Conservation (phyloP, 2,888 invertebrate species). For the Mantis religiosa region DNA sequence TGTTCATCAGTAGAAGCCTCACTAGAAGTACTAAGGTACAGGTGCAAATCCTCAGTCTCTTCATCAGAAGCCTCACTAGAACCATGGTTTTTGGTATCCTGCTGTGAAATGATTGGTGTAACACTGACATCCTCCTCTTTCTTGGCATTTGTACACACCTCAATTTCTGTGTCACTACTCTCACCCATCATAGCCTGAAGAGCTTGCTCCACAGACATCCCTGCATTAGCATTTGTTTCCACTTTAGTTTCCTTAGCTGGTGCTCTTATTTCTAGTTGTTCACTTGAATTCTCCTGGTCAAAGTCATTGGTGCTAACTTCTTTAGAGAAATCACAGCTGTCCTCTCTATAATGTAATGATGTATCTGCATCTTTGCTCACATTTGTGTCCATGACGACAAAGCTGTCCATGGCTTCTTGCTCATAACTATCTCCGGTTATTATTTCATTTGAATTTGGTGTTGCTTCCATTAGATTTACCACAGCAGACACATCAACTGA, state of each 20-base stretch:
- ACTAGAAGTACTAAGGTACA: too few species aligned
- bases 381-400: not conserved
- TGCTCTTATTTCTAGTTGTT: not conserved
- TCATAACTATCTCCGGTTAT: constrained; percentile 18
- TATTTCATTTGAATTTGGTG: constrained; percentile 8
- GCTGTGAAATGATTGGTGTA: not conserved
- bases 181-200: constrained; percentile 35
- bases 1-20: constrained; percentile 13
- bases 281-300: not conserved
- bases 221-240: not conserved
- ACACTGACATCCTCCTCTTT: not conserved
- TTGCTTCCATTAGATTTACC: not conserved
- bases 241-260: not conserved
- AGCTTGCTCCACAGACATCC: constrained; percentile 34
- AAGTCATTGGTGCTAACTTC: not conserved
- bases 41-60: too few species aligned
- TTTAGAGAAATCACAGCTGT: not conserved
- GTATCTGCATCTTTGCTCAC: not conserved
- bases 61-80: too few species aligned
- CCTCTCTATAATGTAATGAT: not conserved
- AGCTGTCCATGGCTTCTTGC: constrained; percentile 10
- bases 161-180: constrained; percentile 26
- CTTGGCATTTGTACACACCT: not conserved
- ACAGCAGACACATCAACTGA: not conserved
- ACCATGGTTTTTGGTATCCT: not conserved